Base-by-base conservation (phyloP, 2,888 invertebrate genomes). In the Elegia similella region DNA sequence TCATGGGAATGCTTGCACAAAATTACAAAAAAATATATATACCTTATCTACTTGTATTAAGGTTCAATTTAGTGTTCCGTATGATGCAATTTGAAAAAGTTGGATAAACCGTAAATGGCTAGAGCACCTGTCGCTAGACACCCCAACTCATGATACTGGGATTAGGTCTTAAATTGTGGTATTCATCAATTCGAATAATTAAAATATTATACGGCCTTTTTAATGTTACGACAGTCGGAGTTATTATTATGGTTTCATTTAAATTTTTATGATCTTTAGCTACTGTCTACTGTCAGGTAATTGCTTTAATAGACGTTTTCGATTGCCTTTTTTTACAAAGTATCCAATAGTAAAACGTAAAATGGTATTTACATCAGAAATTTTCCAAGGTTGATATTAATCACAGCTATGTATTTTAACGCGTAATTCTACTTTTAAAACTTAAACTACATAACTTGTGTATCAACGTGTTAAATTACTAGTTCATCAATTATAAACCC, bases 1-100 rank as follows among this genome's bases (percentile, higher is more conserved):
- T 83, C 88, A 82, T 89, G 89, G 88, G 89, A 89, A 89, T 73
- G 79, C 23, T 79, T 70, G 68, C 68, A 70, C 73, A 67, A 69
- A 68, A 68, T 73, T 77, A 80, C 75, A 71, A 71, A 67, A 64
- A 64, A 53, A 52, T 69, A 64, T 66, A 64, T 75, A 68, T 64
- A 76, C 83, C 75, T 74, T 86, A 78, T 72, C 57, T 60, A 66
- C 59, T 70, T 57, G 73, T 52, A 53, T 53, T 82, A 86, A 74
- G 72, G 76, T 61, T 63, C 63, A 75, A 70, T 81, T 82, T 79
- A 59, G 63, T 67, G 52, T 61, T 57, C 58, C 61, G 61, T 58
- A 63, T 63, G 60, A 62, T 63, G 58, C 55, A 30, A 48, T 58
- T 67, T 65, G 72, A 77, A 80, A 78, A 86, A 80, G 76, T 80